phyloP scores from a whole-genome alignment of 2,113 vertebrate species.

The Callipepla squamata region DNA sequence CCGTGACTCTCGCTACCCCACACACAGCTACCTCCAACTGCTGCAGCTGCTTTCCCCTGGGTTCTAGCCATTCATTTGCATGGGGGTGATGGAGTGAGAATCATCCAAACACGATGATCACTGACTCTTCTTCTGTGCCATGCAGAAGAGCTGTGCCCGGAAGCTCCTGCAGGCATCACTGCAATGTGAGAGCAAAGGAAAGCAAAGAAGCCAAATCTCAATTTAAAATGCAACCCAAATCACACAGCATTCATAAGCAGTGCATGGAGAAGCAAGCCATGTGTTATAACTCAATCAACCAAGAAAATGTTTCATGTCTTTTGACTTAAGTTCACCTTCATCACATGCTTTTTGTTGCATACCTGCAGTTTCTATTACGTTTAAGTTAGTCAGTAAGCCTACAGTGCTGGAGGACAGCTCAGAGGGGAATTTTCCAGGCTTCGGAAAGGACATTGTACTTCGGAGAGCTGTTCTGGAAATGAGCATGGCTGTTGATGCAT shows the following conservation, averaged over 20 bases:
- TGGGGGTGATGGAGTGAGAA: neutral
- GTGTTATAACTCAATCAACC: neutral
- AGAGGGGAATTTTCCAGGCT: conserved; percentile 1
- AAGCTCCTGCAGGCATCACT: neutral
- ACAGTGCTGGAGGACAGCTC: neutral
- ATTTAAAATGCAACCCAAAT: neutral
- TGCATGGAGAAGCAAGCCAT: neutral
- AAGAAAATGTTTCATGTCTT: neutral
- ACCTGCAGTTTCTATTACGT: neutral
- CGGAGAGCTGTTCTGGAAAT: conserved; percentile 27
- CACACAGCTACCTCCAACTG: neutral
- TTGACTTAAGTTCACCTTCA: neutral
- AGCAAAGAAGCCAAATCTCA: neutral
- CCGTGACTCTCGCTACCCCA: neutral
- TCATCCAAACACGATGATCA: conserved; percentile 15
- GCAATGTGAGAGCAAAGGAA: conserved; percentile 3
- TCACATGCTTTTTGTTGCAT: neutral
- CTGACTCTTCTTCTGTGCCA: conserved; percentile 16
- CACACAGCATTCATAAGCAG: neutral
- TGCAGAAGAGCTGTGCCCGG: neutral
- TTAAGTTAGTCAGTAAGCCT: neutral
- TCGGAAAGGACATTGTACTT: conserved; percentile 52
- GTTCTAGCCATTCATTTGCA: neutral
- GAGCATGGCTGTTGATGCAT: neutral
- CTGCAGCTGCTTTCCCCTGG: neutral